Conservation (phyloP, 2,113 vertebrate species). For the Myiozetetes cayanensis region DNA sequence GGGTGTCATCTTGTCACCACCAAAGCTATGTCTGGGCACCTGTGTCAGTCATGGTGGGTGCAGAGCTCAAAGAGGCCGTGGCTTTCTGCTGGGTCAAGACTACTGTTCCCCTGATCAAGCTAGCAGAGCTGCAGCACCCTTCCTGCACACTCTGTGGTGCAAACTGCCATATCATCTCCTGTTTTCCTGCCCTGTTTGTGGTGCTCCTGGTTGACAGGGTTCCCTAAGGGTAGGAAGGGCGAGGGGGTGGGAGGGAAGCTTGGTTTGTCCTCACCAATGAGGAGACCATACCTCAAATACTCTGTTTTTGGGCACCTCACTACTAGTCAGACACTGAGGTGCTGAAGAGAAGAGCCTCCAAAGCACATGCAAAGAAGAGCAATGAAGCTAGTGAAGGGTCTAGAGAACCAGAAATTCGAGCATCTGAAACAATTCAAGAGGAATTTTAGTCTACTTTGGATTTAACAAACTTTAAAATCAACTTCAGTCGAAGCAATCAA, state of each 20-base stretch:
- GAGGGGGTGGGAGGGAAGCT: fast-evolving
- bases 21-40: neutral
- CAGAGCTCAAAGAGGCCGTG: neutral
- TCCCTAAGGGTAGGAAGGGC: too few relatives aligned
- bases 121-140: neutral
- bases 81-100: neutral
- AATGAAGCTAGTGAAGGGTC: neutral
- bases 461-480: neutral
- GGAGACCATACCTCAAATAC: neutral
- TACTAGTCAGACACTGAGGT: neutral
- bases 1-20: neutral
- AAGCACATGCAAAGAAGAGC: neutral
- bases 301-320: neutral
- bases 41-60: neutral
- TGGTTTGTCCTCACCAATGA: neutral
- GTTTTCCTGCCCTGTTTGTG: neutral
- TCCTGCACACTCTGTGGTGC: neutral
- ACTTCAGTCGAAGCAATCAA: neutral
- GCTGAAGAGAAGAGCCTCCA: neutral
- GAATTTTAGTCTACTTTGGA: neutral
- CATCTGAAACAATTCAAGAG: neutral
- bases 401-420: neutral
- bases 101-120: too few relatives aligned
- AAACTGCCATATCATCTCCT: neutral
- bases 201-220: neutral